A percentile compares a stretch with the other conserved stretches of the same genome.
These are phyloP conservation scores for Anoplius nigerrimus DNA, from an alignment of 2,888 invertebrate genomes.

Conservation along the genomic window DNA sequence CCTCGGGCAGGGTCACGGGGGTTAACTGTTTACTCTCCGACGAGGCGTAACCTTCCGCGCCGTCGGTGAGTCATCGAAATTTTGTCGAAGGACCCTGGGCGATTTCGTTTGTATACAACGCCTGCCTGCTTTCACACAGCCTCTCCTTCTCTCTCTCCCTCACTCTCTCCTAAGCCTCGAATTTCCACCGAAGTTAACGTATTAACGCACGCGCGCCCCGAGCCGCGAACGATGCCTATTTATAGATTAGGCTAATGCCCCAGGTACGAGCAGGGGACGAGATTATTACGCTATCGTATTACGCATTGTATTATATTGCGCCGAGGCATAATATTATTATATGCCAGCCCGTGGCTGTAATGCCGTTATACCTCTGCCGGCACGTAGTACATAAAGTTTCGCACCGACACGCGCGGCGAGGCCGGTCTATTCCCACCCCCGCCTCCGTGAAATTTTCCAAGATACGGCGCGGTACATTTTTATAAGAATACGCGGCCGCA, in stretches of 20 bases:
- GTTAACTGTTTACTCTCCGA: too few species aligned
- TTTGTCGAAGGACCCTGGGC: too few species aligned
- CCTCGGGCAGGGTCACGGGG: too few species aligned
- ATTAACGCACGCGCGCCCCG: not conserved
- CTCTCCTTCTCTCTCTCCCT: too few species aligned
- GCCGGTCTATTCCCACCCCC: not conserved
- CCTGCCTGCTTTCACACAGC: too few species aligned
- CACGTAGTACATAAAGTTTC: too few species aligned
- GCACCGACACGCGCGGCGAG: not conserved
- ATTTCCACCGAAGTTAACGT: not conserved
- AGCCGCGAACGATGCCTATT: not conserved
- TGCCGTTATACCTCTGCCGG: constrained; percentile 9
- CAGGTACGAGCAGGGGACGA: constrained; percentile 11
- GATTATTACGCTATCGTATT: constrained; percentile 38
- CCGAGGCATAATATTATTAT: constrained; percentile 28
- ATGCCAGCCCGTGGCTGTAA: constrained; percentile 25
- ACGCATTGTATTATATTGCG: constrained; percentile 14
- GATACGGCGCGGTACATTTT: not conserved
- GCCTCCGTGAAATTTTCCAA: constrained; percentile 8
- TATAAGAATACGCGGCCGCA: too few species aligned
- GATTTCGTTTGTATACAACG: too few species aligned
- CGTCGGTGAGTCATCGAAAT: too few species aligned
- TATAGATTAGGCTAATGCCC: constrained; percentile 32
- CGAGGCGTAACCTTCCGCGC: too few species aligned
- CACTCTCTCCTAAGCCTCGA: too few species aligned